phyloP scores from a whole-genome alignment of 2,113 vertebrate species.

The Hypocryptadius cinnamomeus region DNA sequence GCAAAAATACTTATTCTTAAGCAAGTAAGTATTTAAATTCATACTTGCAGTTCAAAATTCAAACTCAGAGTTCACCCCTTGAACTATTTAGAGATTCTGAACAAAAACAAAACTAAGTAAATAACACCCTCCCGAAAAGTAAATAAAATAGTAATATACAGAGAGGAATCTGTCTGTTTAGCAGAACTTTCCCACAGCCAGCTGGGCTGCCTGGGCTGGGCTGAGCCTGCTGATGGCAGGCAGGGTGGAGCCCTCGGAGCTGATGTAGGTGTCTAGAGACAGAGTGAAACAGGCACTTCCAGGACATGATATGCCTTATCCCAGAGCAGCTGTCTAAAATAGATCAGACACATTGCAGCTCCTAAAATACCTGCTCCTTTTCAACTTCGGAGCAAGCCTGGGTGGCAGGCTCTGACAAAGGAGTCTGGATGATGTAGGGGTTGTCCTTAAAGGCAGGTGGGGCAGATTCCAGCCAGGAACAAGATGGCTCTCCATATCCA shows the following conservation, averaged over 20 bases:
- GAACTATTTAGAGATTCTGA: neutral
- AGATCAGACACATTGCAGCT: neutral
- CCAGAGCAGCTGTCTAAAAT: neutral
- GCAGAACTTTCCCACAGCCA: neutral
- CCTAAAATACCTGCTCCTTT: neutral
- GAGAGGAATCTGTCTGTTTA: neutral
- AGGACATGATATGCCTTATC: neutral
- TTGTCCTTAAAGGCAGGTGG: neutral
- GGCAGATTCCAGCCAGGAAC: neutral
- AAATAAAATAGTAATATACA: neutral
- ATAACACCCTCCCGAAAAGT: neutral
- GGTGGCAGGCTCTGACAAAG: neutral
- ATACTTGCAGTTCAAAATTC: neutral
- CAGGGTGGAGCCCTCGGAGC: neutral
- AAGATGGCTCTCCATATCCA: neutral
- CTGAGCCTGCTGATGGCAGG: neutral
- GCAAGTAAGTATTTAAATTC: neutral
- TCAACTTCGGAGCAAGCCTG: neutral
- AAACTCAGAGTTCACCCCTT: neutral
- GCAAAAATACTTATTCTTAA: neutral
- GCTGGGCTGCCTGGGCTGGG: neutral
- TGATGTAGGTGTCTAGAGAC: neutral
- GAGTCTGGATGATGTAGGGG: neutral
- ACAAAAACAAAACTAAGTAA: neutral
- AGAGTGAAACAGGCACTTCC: neutral